A percentile compares a stretch with the other conserved stretches of the same genome.
These are phyloP conservation scores for Ceratotherium simum DNA, from an alignment of 2,113 vertebrate genomes.

Conservation along the genomic window DNA sequence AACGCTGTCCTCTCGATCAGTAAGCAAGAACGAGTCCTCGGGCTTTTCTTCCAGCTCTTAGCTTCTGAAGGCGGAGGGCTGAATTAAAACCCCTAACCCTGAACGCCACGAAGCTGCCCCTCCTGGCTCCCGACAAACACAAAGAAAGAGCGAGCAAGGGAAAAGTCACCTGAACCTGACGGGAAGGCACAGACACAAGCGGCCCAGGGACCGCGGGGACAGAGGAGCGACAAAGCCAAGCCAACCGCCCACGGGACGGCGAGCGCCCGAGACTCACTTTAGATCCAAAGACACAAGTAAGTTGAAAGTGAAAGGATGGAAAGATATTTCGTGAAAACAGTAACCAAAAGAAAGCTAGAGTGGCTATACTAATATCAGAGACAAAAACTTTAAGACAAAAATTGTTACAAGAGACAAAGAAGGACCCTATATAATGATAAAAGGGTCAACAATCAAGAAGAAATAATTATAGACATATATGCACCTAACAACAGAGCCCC, in stretches of 20 bases:
- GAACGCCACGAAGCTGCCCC: slow-evolving; percentile 30
- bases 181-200: not conserved
- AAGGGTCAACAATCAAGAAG: too few relatives aligned
- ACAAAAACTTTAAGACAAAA: too few relatives aligned
- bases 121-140: not conserved
- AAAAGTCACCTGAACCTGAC: not conserved
- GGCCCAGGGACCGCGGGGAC: not conserved
- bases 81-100: not conserved
- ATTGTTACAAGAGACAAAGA: too few relatives aligned
- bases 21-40: not conserved
- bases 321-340: too few relatives aligned
- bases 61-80: not conserved
- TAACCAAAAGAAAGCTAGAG: too few relatives aligned
- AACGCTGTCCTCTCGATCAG: not conserved
- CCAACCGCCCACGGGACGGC: not conserved
- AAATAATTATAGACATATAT: too few relatives aligned
- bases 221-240: not conserved
- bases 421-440: too few relatives aligned
- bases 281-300: too few relatives aligned
- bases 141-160: slow-evolving; percentile 30
- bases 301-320: too few relatives aligned
- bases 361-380: too few relatives aligned
- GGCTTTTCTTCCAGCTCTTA: not conserved
- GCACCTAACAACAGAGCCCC: too few relatives aligned
- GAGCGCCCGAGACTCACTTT: too few relatives aligned